These are phyloP conservation scores for Pachycephala philippinensis DNA, from an alignment of 2,113 vertebrate species.

Conservation along the genomic window DNA sequence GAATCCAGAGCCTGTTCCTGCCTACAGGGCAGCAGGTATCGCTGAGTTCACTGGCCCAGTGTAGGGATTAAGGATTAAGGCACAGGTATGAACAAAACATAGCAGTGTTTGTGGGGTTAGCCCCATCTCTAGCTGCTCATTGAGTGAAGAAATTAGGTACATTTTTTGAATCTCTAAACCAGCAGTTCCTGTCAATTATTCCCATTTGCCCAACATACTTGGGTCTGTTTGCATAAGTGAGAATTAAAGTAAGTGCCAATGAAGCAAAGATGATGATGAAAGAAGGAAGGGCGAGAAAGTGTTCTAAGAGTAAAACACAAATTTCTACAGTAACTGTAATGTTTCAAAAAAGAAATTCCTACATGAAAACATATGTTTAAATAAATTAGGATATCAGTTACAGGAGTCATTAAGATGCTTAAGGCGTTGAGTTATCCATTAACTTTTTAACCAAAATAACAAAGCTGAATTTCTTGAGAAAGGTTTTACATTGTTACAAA, in stretches of 20 bases:
- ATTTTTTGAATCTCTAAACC: neutral
- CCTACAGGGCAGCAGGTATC: neutral
- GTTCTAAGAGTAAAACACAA: neutral
- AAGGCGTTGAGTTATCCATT: neutral
- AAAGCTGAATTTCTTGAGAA: neutral
- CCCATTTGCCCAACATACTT: neutral
- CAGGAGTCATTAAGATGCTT: neutral
- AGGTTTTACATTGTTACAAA: neutral
- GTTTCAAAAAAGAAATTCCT: neutral
- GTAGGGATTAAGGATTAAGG: neutral
- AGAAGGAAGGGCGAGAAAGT: neutral
- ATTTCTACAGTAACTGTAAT: neutral
- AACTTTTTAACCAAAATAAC: neutral
- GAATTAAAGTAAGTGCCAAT: neutral
- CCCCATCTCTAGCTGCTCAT: neutral
- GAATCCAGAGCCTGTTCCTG: neutral
- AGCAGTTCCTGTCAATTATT: rapidly evolving
- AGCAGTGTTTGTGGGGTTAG: neutral
- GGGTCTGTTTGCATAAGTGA: neutral
- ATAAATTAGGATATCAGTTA: neutral
- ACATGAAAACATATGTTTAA: neutral
- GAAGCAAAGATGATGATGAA: neutral
- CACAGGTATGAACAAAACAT: neutral
- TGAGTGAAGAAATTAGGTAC: neutral
- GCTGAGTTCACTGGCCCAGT: neutral